Evolutionary conservation across 37 sponge, comb jelly and placozoan species (phyloP), one percentile per base, ranked within the genome.

Genomic region (Hexactinellida sp.): DNA sequence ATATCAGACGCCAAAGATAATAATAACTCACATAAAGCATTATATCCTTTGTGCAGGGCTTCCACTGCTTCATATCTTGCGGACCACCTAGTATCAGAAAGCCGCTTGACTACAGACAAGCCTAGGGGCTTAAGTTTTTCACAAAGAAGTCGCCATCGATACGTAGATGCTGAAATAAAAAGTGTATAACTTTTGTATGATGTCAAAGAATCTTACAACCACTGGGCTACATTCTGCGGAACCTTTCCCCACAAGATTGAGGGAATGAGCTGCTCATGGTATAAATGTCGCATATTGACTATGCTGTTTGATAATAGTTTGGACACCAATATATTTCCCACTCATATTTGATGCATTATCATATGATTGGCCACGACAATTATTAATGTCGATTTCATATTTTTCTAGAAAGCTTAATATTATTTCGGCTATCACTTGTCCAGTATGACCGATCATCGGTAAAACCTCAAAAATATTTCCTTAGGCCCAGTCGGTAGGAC

Each of bases 61-160:
- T 63, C 76, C 76, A 63, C 76, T 63, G 76, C 76, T 63, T 63
- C 76, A 63, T 63, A n/a, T 63, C 76, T 63, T 63, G 76, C 76
- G 76, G n/a, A 63, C 76, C 76, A 63, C 76, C 76, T 7, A 63
- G 76, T 63, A 63, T 63, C 76, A 63, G 76, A 63, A 63, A 63
- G 76, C 76, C 30, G 76, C 76, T 47, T 47, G 52, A 47, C 52
- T 47, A 47, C 52, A 47, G 76, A 63, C 76, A 63, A 63, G 76
- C 76, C 76, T 63, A 63, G 25, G 76, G 76, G 76, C 76, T 63
- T 63, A 63, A 63, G 76, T 63, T 63, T 63, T 63, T 63, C 76
- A 63, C 34, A 63, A 63, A 63, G 76, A 63, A 63, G 76, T 63
- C 76, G 76, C 76, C 76, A 63, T 63, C 76, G 76, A 63, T 63